phyloP scores from a whole-genome alignment of 2,797 vertebrate genomes.

The Otolemur crassicaudatus region DNA sequence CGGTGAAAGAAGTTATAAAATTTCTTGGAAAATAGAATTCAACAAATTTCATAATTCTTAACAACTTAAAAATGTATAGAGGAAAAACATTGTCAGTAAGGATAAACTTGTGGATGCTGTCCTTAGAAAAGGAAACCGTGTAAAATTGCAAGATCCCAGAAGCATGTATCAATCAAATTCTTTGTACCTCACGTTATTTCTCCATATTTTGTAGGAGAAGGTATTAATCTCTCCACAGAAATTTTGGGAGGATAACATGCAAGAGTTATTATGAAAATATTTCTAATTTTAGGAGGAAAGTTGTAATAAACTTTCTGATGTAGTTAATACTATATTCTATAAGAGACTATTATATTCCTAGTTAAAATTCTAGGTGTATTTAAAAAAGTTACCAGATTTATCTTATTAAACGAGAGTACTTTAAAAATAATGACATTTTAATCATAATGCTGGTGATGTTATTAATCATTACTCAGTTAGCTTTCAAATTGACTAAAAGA shows the following conservation, averaged over 20 bases:
- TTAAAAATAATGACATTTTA: not conserved
- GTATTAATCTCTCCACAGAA: not conserved
- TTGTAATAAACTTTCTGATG: not conserved
- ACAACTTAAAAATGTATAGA: not conserved
- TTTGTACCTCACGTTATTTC: not conserved
- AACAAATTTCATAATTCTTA: not conserved
- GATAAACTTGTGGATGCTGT: not conserved
- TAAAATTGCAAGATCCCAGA: not conserved
- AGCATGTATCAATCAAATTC: not conserved
- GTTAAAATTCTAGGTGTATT: not conserved
- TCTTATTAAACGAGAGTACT: not conserved
- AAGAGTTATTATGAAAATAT: not conserved
- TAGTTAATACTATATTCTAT: not conserved
- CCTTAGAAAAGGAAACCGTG: not conserved
- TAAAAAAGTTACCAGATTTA: not conserved
- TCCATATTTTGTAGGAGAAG: not conserved
- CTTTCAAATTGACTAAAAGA: not conserved
- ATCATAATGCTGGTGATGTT: not conserved
- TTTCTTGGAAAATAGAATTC: not conserved
- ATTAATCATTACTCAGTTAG: not conserved
- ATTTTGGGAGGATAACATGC: not conserved
- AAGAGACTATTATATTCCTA: not conserved
- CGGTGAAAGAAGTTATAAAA: not conserved
- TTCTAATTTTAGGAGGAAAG: not conserved
- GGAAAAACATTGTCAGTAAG: not conserved